Base-by-base conservation (phyloP, 92 coral and sea anemone genomes). In the Palythoa grandis region DNA sequence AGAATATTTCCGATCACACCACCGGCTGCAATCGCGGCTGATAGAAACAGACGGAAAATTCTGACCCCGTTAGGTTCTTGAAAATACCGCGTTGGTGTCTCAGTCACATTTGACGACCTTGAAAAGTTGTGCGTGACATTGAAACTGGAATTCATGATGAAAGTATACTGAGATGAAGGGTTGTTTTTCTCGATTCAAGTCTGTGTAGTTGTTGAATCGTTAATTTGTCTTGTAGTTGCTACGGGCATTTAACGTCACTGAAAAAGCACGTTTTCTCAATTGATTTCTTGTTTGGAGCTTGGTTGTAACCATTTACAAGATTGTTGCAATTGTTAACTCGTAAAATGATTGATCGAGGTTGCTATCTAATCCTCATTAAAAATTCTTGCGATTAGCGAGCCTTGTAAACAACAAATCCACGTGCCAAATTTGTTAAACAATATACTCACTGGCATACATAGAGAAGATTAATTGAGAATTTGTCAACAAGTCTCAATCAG, bases 1-100 rank as follows among this genome's bases (percentile, higher is more conserved):
- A 91, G 43, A 11, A 84, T 61, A 66, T 95, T 96, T 2, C 99
- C 95, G 7, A 92, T 40, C 39, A 95, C 83, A 19, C 99, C 99
- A 57, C 85, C 47, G 47, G 90, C 67, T 1, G 92, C 99, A 39
- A 95, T 73, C 20, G 88, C 37, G 19, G 88, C 84, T 66, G 90
- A 95, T 0, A 95, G 3, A 17, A 85, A 20, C 14, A 95, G 91
- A 53, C 96, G 88, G 37, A 89, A 7, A 15, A 93, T 58, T 76
- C 48, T 66, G 2, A 92, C 78, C 20, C 74, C 72, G 39, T 63
- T 16, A 0, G 98, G 95, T 65, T 95, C 98, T n/a, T 77, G 82
- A 38, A 86, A 60, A 74, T 72, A 88, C 52, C 23, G 2, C 35
- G 35, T 29, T 50, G 84, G 61, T 72, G 61, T 79, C 0, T n/a